Percentiles rank a stretch among this genome's conserved stretches.
Conservation (phyloP, 2,113 vertebrate species). For the Myocastor coypus region DNA sequence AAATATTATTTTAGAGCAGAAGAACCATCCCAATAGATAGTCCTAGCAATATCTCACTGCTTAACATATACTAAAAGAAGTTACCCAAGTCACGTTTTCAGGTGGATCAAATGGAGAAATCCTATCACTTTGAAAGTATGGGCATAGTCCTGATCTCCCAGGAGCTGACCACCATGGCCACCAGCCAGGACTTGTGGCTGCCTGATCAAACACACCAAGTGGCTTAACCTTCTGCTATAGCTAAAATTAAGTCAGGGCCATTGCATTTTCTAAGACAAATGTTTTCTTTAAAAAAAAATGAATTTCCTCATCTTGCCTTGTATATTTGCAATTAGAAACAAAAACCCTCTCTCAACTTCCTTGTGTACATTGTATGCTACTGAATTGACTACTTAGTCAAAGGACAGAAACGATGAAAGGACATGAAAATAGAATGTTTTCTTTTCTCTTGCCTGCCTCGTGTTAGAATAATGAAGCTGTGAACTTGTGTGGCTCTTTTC, state of each 20-base stretch:
- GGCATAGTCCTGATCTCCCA: neutral
- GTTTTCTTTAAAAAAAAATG: slow-evolving; percentile 37
- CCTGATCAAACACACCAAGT: neutral
- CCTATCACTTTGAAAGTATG: neutral
- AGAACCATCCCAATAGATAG: neutral
- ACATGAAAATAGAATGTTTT: slow-evolving; percentile 55
- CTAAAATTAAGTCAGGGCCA: slow-evolving; percentile 15
- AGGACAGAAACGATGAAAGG: slow-evolving; percentile 35
- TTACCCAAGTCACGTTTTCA: neutral
- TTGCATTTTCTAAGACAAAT: neutral
- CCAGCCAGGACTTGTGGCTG: neutral
- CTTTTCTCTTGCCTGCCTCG: neutral
- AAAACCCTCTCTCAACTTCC: slow-evolving; percentile 29
- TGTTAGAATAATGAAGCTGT: neutral
- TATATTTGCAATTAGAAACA: slow-evolving; percentile 44
- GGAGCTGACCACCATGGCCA: neutral
- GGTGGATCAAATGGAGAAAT: neutral
- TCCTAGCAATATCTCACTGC: neutral
- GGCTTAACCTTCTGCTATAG: neutral
- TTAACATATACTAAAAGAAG: neutral
- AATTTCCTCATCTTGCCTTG: slow-evolving; percentile 13
- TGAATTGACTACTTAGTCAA: slow-evolving; percentile 48
- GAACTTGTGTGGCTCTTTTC: neutral
- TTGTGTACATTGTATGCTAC: neutral
- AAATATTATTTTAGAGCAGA: neutral